Evolutionary conservation across 2,888 invertebrate species (phyloP).

Genomic region (Himalopsyche kuldschensis): DNA sequence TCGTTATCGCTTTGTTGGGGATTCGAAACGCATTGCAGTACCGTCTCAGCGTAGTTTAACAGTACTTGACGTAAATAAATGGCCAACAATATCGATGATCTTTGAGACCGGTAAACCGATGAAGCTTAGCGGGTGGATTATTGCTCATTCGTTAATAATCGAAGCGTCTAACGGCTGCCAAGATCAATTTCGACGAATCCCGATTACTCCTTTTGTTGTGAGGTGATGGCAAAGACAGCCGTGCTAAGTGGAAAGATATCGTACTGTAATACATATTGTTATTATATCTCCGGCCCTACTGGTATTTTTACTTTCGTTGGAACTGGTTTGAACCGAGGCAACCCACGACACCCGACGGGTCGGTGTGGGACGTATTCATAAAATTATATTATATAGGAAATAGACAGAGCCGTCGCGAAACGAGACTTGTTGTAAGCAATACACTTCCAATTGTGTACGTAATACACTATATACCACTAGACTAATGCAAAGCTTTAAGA

Average conservation of each 20-base stretch:
- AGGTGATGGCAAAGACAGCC: neutral
- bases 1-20: neutral
- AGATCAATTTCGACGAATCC: slow-evolving; percentile 1
- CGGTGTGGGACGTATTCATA: slow-evolving; percentile 17
- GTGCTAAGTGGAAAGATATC: neutral
- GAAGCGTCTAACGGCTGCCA: neutral
- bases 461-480: too few relatives aligned
- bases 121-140: neutral
- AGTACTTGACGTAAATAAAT: neutral
- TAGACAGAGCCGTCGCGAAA: neutral
- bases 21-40: neutral
- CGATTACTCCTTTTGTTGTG: slow-evolving; percentile 15
- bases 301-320: slow-evolving; percentile 36
- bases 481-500: too few relatives aligned
- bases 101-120: neutral
- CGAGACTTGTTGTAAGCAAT: too few relatives aligned
- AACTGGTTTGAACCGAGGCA: slow-evolving; percentile 32
- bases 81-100: neutral
- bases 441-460: too few relatives aligned
- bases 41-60: neutral
- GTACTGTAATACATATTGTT: neutral
- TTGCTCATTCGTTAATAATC: slow-evolving; percentile 5
- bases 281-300: neutral
- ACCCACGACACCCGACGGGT: slow-evolving; percentile 14
- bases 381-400: slow-evolving; percentile 13